phyloP scores from a whole-genome alignment of 2,888 invertebrate species.

The Drosophila putrida region DNA sequence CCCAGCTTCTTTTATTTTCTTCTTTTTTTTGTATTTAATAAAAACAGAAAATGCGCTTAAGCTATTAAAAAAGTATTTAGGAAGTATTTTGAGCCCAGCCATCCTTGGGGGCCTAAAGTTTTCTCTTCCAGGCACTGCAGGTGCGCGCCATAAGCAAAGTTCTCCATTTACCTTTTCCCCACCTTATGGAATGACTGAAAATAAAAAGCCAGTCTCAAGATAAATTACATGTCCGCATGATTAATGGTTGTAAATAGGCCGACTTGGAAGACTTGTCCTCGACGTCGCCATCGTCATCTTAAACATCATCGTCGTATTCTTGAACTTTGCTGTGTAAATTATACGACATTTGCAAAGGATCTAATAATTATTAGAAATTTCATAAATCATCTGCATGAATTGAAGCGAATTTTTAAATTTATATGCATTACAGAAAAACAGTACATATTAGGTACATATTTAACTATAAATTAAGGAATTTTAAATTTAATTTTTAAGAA shows the following conservation, averaged over 20 bases:
- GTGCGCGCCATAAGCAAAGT: constrained; percentile 34
- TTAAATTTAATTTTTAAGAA: too few species aligned
- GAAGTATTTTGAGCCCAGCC: constrained; percentile 66
- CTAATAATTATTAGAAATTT: constrained; percentile 26
- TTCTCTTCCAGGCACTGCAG: constrained; percentile 48
- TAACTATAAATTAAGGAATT: background rate
- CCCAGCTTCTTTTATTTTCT: constrained; percentile 3
- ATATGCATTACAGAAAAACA: background rate
- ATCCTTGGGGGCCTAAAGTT: constrained; percentile 45
- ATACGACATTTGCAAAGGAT: constrained; percentile 13
- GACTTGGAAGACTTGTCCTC: constrained; percentile 13
- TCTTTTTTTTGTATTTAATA: constrained; percentile 51
- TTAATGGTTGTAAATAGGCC: constrained; percentile 72
- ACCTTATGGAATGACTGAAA: constrained; percentile 9
- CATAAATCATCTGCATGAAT: constrained; percentile 13
- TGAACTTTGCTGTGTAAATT: constrained; percentile 24
- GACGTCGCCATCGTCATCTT: background rate
- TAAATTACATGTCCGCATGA: constrained; percentile 77
- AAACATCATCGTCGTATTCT: background rate
- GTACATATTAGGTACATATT: background rate
- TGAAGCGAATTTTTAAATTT: constrained; percentile 3
- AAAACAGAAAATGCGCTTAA: constrained; percentile 76
- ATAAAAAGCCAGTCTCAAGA: constrained; percentile 60
- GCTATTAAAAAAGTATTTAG: constrained; percentile 81
- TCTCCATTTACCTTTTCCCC: background rate